phyloP scores from a whole-genome alignment of 1,140 invertebrate genomes.

The Marisa cornuarietis region DNA sequence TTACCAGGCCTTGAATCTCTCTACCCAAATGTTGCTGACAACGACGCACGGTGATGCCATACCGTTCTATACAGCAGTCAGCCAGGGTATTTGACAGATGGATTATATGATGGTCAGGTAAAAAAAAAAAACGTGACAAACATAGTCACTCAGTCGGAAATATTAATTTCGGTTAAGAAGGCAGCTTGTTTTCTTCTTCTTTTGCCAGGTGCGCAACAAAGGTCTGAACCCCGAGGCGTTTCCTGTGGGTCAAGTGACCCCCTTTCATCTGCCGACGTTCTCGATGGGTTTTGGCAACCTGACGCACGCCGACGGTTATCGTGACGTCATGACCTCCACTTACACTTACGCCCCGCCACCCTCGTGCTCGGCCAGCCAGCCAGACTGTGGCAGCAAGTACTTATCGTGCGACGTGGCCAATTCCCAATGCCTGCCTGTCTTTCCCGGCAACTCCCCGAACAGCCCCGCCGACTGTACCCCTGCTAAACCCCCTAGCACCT shows the following conservation, averaged over 20 bases:
- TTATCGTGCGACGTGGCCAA: constrained; percentile 14
- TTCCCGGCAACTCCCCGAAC: constrained; percentile 4
- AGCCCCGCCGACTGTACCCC: neutral
- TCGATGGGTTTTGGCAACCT: constrained; percentile 50
- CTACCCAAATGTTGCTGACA: too few species aligned
- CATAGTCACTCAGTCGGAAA: too few species aligned
- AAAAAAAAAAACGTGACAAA: too few species aligned
- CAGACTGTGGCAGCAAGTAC: constrained; percentile 49
- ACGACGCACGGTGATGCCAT: too few species aligned
- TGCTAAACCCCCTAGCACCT: too few species aligned
- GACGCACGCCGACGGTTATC: constrained; percentile 46
- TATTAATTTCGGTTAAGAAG: too few species aligned
- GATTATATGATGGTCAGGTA: too few species aligned
- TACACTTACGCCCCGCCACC: constrained; percentile 53
- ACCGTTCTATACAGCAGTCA: too few species aligned
- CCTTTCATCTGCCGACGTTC: constrained; percentile 30
- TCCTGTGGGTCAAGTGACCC: constrained; percentile 25
- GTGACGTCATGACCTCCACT: constrained; percentile 41
- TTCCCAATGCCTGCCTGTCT: constrained; percentile 20
- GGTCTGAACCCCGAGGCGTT: constrained; percentile 21
- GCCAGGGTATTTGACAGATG: too few species aligned
- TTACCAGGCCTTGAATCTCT: too few species aligned
- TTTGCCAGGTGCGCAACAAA: constrained; percentile 13
- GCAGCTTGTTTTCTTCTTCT: neutral
- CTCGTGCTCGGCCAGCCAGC: constrained; percentile 35